Percentiles rank a stretch among this genome's conserved stretches.
phyloP scores from a whole-genome alignment of 2,888 invertebrate genomes.

The Andrena chrysosceles region DNA sequence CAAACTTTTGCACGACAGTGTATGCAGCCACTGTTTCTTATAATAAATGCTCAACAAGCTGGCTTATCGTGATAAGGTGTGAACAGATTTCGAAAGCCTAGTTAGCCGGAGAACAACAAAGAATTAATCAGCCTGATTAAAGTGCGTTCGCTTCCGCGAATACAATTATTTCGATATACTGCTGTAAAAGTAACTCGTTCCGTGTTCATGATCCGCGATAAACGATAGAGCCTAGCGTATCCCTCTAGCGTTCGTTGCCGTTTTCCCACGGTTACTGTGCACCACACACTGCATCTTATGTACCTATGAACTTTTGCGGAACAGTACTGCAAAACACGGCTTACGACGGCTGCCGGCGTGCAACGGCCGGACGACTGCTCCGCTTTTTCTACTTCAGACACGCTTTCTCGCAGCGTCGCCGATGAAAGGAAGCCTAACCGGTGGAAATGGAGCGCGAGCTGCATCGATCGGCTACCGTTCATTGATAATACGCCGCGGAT shows the following conservation, averaged over 20 bases:
- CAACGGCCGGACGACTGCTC: conserved; percentile 49
- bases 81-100: conserved; percentile 1
- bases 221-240: conserved; percentile 15
- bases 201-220: conserved; percentile 22
- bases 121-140: conserved; percentile 2
- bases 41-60: neutral
- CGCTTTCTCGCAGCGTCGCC: conserved; percentile 49
- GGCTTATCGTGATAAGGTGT: neutral
- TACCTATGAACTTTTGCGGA: conserved; percentile 57
- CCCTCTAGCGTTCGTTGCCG: conserved; percentile 5
- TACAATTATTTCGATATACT: conserved; percentile 15
- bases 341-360: conserved; percentile 23
- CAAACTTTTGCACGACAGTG: neutral
- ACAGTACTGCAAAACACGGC: conserved; percentile 38
- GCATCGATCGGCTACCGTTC: conserved; percentile 48
- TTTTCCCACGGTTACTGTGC: conserved; percentile 49
- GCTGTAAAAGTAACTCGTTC: conserved; percentile 17
- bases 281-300: conserved; percentile 43
- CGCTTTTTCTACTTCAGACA: conserved; percentile 53
- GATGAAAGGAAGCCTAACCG: conserved; percentile 39
- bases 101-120: neutral
- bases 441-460: conserved; percentile 51
- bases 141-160: conserved; percentile 1
- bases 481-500: conserved; percentile 35
- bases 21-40: conserved; percentile 7